A percentile compares a stretch with the other conserved stretches of the same genome.
These are phyloP conservation scores for Chouioia cunea DNA, from an alignment of 2,888 invertebrate species.

Conservation along the genomic window DNA sequence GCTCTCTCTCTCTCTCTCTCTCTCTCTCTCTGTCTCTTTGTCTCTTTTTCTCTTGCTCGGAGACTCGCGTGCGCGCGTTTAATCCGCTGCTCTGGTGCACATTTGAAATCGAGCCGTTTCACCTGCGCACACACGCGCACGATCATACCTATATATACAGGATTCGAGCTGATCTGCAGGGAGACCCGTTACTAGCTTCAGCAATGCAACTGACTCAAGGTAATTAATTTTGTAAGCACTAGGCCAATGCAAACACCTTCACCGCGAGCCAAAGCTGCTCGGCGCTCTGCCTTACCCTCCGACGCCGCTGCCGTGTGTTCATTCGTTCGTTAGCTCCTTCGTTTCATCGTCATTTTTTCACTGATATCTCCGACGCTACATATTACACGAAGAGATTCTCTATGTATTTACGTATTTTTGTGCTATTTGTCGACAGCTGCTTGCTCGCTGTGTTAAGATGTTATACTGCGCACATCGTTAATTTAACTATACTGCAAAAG, in stretches of 20 bases:
- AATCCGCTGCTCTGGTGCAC: slow-evolving; percentile 12
- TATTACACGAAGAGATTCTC: no score
- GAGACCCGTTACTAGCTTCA: slow-evolving; percentile 61
- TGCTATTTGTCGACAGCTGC: no score
- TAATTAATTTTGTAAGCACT: slow-evolving; percentile 63
- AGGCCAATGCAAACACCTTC: slow-evolving; percentile 52
- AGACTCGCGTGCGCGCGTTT: neutral
- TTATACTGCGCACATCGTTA: no score
- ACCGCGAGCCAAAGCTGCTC: slow-evolving; percentile 42
- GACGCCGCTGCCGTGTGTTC: slow-evolving; percentile 3
- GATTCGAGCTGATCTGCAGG: slow-evolving; percentile 15
- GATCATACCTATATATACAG: neutral
- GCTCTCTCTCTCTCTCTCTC: no score
- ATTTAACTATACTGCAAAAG: no score
- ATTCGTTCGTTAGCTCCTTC: no score
- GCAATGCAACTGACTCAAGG: slow-evolving; percentile 51
- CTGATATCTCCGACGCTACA: no score
- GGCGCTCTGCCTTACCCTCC: neutral
- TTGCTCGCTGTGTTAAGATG: no score
- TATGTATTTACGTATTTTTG: no score
- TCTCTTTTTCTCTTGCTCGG: no score
- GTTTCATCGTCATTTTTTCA: no score
- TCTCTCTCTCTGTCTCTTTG: neutral
- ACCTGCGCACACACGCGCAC: neutral
- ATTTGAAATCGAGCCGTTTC: slow-evolving; percentile 14